Base-by-base conservation (phyloP, 2,113 vertebrate species). In the Myotis lucifugus region DNA sequence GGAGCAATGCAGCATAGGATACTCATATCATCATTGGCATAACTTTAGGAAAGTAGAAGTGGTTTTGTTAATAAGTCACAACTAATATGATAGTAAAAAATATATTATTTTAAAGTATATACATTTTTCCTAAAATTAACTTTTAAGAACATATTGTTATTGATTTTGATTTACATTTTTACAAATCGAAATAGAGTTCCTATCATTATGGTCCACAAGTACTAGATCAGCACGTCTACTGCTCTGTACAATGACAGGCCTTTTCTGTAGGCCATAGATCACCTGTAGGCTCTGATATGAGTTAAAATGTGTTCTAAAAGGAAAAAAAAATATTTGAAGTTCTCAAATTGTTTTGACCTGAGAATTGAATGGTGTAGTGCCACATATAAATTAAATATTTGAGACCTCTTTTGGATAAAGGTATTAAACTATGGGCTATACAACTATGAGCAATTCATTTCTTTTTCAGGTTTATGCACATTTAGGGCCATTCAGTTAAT, bases 241-340 rank as follows among this genome's bases (percentile, higher is more conserved):
- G 6, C 4, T 85, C 3, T 76, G 46, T 50, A 5, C 23, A 61
- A 42, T 27, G 25, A 66, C 8, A 79, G 29, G 4, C 0, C 46
- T 66, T 90, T 92, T 0, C 18, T 32, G 14, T 27, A 25, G 14
- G 23, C 6, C 5, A 10, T 48, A 59, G 7, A 0, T 76, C 14
- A 83, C 69, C 12, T 82, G 34, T 52, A n/a, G 7, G 32, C 42
- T 70, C 50, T 42, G 54, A 95, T 79, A 2, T 23, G n/a, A 48
- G 14, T 81, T 74, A 91, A 82, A 94, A 87, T 90, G 10, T 69
- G 9, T 93, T 88, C 59, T 54, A 73, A 87, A 7, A 50, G 46
- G 25, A 61, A 61, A 27, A 59, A 21, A 79, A 83, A 76, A 87
- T 54, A 61, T 59, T 29, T 77, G 14, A 81, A 88, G 92, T 76